Evolutionary conservation across 2,888 invertebrate species (phyloP).

Genomic region (Crocallis elinguaria): DNA sequence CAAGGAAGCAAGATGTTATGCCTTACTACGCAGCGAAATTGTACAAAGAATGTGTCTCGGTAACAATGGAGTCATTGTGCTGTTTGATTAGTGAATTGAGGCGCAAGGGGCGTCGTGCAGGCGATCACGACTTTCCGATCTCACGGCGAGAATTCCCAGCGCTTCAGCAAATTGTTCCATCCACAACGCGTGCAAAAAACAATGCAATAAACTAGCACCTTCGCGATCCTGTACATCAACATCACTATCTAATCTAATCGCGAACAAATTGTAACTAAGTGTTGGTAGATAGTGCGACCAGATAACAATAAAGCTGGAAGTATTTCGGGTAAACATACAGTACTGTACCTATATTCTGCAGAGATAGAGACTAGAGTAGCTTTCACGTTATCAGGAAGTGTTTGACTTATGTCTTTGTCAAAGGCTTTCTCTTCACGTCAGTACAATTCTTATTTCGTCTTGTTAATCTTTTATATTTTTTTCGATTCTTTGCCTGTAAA

Average conservation of each 20-base stretch:
- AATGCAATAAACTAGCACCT: slow-evolving; percentile 35
- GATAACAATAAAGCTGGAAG: slow-evolving; percentile 27
- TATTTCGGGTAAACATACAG: slow-evolving; percentile 18
- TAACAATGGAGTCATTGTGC: slow-evolving; percentile 75
- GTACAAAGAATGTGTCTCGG: slow-evolving; percentile 56
- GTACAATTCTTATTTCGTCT: background rate
- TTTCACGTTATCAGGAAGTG: slow-evolving; percentile 7
- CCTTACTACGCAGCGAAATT: slow-evolving; percentile 59
- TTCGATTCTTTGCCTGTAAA: background rate
- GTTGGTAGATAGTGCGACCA: slow-evolving; percentile 25
- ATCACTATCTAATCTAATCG: slow-evolving; percentile 38
- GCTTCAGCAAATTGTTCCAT: slow-evolving; percentile 63
- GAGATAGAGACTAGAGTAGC: slow-evolving; percentile 4
- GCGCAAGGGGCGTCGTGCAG: slow-evolving; percentile 66
- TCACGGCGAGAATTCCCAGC: slow-evolving; percentile 70
- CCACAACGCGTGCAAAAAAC: slow-evolving; percentile 55
- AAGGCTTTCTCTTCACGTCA: slow-evolving; percentile 5
- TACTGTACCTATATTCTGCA: slow-evolving; percentile 6
- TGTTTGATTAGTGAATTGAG: slow-evolving; percentile 71
- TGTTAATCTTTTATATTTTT: background rate
- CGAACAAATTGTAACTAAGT: slow-evolving; percentile 33
- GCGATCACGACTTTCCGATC: slow-evolving; percentile 74
- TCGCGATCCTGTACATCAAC: slow-evolving; percentile 31
- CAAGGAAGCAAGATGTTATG: slow-evolving; percentile 51
- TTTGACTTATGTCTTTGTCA: slow-evolving; percentile 2